phyloP scores from a whole-genome alignment of 1,140 invertebrate species.

The Sarcophaga bullata region DNA sequence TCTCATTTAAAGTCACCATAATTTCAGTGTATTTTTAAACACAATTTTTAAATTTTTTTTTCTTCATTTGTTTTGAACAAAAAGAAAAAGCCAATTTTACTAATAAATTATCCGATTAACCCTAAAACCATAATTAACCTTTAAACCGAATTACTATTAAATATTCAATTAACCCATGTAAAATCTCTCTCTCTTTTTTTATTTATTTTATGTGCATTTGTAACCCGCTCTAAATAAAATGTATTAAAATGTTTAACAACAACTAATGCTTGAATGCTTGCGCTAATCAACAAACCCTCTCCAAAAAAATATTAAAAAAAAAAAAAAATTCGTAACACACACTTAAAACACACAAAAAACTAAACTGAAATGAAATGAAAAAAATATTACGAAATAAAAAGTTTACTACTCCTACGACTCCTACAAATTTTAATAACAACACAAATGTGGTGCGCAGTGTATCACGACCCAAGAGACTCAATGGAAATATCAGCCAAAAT shows the following conservation, averaged over 20 bases:
- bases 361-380: neutral
- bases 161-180: neutral
- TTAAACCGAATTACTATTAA: neutral
- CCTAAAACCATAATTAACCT: neutral
- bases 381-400: conserved; percentile 25
- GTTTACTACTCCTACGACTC: conserved; percentile 54
- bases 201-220: conserved; percentile 7
- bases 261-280: conserved; percentile 27
- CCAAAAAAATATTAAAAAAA: neutral
- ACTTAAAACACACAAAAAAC: neutral
- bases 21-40: conserved; percentile 17
- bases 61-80: neutral
- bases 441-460: conserved; percentile 61
- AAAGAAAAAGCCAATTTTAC: neutral
- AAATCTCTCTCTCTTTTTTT: neutral
- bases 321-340: neutral
- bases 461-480: conserved; percentile 60
- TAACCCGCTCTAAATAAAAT: conserved; percentile 4
- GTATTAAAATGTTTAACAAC: neutral
- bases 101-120: neutral
- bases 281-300: neutral
- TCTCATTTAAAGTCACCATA: neutral
- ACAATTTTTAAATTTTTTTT: neutral
- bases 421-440: conserved; percentile 66
- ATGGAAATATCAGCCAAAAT: conserved; percentile 58